These are phyloP conservation scores for Drosophila ercepeae DNA, from an alignment of 1,140 invertebrate genomes.

Conservation along the genomic window DNA sequence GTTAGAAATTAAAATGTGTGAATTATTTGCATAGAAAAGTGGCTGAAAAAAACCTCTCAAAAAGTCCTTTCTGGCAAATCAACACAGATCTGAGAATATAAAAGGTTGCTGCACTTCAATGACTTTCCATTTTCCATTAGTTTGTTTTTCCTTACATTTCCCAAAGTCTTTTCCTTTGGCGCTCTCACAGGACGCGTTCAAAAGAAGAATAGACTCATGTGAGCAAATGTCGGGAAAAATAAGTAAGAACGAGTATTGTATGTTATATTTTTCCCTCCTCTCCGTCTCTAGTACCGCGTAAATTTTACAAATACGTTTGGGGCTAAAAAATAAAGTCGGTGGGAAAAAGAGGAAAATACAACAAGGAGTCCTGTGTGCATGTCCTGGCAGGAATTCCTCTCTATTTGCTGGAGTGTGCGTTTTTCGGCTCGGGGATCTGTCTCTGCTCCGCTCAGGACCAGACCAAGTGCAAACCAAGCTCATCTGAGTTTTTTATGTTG, in stretches of 20 bases:
- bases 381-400: constrained; percentile 33
- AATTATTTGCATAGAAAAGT: neutral
- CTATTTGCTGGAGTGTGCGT: constrained; percentile 47
- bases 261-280: constrained; percentile 46
- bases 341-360: neutral
- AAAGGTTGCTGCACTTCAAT: constrained; percentile 38
- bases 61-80: constrained; percentile 2
- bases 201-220: constrained; percentile 62
- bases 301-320: constrained; percentile 79
- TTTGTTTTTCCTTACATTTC: constrained; percentile 21
- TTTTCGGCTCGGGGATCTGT: constrained; percentile 31
- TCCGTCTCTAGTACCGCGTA: constrained; percentile 31
- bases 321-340: neutral
- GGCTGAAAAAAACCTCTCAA: neutral
- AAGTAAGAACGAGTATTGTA: constrained; percentile 55
- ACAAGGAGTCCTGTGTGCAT: constrained; percentile 6
- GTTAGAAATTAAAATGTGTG: no score
- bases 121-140: constrained; percentile 25
- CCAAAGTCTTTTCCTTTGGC: constrained; percentile 5
- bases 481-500: constrained; percentile 44
- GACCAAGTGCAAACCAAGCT: constrained; percentile 31
- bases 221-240: constrained; percentile 54
- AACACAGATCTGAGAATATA: constrained; percentile 29
- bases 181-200: constrained; percentile 38
- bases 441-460: constrained; percentile 12